phyloP scores from a whole-genome alignment of 1,140 invertebrate genomes.

The Bathynomus jamesi region DNA sequence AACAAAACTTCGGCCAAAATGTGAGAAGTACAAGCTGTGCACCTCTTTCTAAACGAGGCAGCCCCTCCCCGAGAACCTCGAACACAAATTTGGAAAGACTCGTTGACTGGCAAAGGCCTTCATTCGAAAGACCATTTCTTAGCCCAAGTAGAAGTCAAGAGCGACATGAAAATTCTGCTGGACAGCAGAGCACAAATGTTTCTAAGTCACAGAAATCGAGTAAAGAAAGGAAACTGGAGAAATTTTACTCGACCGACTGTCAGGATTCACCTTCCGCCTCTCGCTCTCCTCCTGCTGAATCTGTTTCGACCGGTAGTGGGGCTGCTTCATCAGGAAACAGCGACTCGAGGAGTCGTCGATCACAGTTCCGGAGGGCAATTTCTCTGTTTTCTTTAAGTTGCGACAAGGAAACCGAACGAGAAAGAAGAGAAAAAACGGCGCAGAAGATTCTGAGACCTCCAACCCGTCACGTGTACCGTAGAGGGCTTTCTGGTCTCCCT shows the following conservation, averaged over 20 bases:
- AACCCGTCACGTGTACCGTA: constrained; percentile 12
- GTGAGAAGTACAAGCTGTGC: constrained; percentile 12
- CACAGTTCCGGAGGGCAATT: constrained; percentile 12
- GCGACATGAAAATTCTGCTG: not conserved
- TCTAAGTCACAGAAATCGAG: not conserved
- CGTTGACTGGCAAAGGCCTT: constrained; percentile 7
- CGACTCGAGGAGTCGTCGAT: constrained; percentile 8
- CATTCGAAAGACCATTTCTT: constrained; percentile 8
- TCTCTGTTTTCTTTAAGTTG: constrained; percentile 17
- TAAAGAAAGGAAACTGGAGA: constrained; percentile 1
- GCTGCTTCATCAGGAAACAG: constrained; percentile 4
- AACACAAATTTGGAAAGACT: constrained; percentile 5
- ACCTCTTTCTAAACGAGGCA: not conserved
- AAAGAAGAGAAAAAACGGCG: not conserved
- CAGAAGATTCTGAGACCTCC: constrained; percentile 15
- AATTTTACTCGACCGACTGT: not conserved
- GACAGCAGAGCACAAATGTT: not conserved
- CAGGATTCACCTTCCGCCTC: constrained; percentile 1
- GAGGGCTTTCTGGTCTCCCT: constrained; percentile 11
- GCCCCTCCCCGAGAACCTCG: constrained; percentile 4
- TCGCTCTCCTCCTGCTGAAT: constrained; percentile 6
- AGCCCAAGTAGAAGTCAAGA: constrained; percentile 11
- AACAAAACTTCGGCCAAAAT: not conserved
- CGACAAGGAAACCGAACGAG: constrained; percentile 14
- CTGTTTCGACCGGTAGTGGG: constrained; percentile 1